Conservation (phyloP, 1,140 invertebrate genomes). For the Neodiprion fabricii region DNA sequence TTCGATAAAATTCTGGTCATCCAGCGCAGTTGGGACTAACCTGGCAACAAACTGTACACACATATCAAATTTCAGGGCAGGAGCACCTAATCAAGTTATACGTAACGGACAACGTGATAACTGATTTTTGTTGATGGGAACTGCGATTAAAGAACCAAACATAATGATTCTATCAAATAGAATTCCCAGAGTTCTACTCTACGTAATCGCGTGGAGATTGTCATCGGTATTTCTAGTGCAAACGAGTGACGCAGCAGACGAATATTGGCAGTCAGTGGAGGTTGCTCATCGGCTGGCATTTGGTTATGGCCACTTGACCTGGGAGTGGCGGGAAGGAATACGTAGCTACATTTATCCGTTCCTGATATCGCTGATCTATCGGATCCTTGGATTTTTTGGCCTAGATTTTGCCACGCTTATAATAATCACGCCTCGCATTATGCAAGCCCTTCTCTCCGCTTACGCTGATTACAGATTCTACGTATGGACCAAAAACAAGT, state of each 20-base stretch:
- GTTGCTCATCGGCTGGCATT: conserved; percentile 85
- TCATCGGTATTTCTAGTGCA: conserved; percentile 74
- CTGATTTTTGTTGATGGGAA: too few relatives aligned
- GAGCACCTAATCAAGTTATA: too few relatives aligned
- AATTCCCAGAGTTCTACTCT: conserved; percentile 41
- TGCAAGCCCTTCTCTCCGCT: conserved; percentile 79
- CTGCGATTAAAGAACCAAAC: not conserved
- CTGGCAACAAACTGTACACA: too few relatives aligned
- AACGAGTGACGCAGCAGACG: conserved; percentile 89
- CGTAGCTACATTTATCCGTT: conserved; percentile 84
- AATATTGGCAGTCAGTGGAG: conserved; percentile 93
- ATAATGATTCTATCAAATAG: not conserved
- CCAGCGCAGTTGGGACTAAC: too few relatives aligned
- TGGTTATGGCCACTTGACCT: conserved; percentile 88
- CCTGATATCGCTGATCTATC: conserved; percentile 64
- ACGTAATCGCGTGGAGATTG: conserved; percentile 71
- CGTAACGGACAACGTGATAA: too few relatives aligned
- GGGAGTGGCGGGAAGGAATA: conserved; percentile 88
- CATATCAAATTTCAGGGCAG: too few relatives aligned
- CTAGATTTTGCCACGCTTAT: conserved; percentile 43
- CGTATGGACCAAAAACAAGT: conserved; percentile 71
- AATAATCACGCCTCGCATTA: conserved; percentile 70
- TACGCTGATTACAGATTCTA: conserved; percentile 80
- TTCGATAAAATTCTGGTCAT: too few relatives aligned
- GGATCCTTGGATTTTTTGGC: conserved; percentile 32